Evolutionary conservation across 2,888 invertebrate genomes (phyloP).

Genomic region (Athalia cordata): DNA sequence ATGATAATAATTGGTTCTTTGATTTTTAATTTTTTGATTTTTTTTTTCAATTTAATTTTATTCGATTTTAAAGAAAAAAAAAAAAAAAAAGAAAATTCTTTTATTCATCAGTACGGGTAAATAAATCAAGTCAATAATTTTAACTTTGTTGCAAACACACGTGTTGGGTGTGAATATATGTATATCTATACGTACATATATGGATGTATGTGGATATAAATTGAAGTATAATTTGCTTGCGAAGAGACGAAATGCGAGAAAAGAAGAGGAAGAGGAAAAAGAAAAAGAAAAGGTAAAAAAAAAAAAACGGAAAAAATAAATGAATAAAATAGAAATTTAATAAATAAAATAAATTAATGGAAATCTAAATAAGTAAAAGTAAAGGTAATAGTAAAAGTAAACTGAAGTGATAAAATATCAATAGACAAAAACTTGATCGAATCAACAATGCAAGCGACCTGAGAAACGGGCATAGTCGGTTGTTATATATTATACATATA

Average conservation of each 20-base stretch:
- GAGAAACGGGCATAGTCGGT: conserved; percentile 37
- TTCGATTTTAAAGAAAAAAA: too few relatives aligned
- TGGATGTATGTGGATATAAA: not conserved
- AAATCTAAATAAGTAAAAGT: too few relatives aligned
- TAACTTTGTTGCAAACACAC: conserved; percentile 23
- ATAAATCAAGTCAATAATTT: conserved; percentile 43
- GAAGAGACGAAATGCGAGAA: not conserved
- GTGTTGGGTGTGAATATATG: not conserved
- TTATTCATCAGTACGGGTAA: conserved; percentile 32
- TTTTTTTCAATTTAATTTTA: not conserved
- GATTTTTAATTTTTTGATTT: not conserved
- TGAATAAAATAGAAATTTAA: too few relatives aligned
- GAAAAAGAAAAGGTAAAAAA: not conserved
- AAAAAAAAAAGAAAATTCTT: not conserved
- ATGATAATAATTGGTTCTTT: too few relatives aligned
- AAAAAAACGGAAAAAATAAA: too few relatives aligned
- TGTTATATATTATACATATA: too few relatives aligned
- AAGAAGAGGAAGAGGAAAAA: not conserved
- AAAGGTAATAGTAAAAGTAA: conserved; percentile 3
- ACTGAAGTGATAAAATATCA: not conserved
- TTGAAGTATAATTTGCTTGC: not conserved
- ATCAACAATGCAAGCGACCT: conserved; percentile 53
- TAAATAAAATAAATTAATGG: too few relatives aligned
- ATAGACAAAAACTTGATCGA: conserved; percentile 4
- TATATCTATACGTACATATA: not conserved